Evolutionary conservation across 2,888 invertebrate genomes (phyloP).

Genomic region (Caradrina kadenii): DNA sequence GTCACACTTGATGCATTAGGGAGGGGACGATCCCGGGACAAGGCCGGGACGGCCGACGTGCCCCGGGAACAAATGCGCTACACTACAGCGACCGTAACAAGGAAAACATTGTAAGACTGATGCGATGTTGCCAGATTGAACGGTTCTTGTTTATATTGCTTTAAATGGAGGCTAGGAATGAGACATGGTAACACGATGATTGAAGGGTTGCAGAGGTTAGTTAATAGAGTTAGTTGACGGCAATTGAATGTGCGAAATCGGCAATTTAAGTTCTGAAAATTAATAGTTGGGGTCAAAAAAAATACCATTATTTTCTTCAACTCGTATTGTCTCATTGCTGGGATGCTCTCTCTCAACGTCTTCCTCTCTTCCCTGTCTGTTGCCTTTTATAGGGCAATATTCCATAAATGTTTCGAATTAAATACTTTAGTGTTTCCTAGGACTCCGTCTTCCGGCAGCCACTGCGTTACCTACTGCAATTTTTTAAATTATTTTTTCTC

Average conservation of each 20-base stretch:
- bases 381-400: too few species aligned
- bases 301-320: too few species aligned
- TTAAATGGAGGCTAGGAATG: neutral
- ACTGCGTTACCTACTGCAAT: too few species aligned
- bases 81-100: constrained; percentile 38
- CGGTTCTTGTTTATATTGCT: constrained; percentile 14
- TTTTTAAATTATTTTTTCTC: too few species aligned
- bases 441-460: too few species aligned
- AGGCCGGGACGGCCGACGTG: constrained; percentile 47
- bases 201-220: neutral
- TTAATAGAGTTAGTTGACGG: neutral
- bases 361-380: too few species aligned
- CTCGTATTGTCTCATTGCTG: too few species aligned
- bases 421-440: too few species aligned
- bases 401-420: too few species aligned
- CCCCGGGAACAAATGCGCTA: constrained; percentile 43
- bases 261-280: neutral
- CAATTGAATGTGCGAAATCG: neutral
- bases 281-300: too few species aligned
- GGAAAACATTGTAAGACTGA: constrained; percentile 42
- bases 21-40: constrained; percentile 35
- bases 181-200: neutral
- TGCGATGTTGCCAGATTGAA: constrained; percentile 50
- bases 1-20: constrained; percentile 61
- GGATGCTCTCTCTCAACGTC: too few species aligned